Evolutionary conservation across 2,797 vertebrate species (phyloP).

Genomic region (Halcyon badia): DNA sequence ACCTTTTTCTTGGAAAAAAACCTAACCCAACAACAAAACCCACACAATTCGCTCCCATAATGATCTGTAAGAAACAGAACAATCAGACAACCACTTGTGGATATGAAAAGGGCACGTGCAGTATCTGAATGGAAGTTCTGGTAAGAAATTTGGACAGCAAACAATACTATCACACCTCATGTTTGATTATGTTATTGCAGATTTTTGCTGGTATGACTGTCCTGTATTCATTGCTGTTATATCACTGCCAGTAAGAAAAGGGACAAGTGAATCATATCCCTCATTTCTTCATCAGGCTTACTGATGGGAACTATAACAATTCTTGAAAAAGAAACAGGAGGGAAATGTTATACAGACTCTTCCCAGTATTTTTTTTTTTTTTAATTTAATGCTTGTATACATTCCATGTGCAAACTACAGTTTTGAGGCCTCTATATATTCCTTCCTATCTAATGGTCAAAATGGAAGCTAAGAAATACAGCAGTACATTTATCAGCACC

Average conservation of each 20-base stretch:
- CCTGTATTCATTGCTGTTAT: neutral
- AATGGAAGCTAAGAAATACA: neutral
- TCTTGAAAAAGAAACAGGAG: neutral
- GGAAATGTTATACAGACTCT: neutral
- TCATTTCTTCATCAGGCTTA: conserved; percentile 2
- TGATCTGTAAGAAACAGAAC: neutral
- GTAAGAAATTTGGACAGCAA: neutral
- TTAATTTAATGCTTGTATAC: neutral
- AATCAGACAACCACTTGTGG: neutral
- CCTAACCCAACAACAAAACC: too few relatives aligned
- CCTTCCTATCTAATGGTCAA: neutral
- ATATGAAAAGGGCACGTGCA: neutral
- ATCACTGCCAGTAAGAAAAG: neutral
- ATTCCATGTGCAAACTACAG: neutral
- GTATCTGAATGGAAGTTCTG: neutral
- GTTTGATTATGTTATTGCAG: neutral
- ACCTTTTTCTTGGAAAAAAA: neutral
- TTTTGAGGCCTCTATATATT: neutral
- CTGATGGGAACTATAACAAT: neutral
- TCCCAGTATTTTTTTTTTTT: neutral
- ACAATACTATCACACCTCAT: neutral
- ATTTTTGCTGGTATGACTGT: neutral
- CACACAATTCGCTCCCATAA: neutral
- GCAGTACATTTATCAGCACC: neutral
- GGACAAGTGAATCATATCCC: conserved; percentile 30